Conservation (phyloP, 2,888 invertebrate genomes). For the Rugalucina vietnamica region DNA sequence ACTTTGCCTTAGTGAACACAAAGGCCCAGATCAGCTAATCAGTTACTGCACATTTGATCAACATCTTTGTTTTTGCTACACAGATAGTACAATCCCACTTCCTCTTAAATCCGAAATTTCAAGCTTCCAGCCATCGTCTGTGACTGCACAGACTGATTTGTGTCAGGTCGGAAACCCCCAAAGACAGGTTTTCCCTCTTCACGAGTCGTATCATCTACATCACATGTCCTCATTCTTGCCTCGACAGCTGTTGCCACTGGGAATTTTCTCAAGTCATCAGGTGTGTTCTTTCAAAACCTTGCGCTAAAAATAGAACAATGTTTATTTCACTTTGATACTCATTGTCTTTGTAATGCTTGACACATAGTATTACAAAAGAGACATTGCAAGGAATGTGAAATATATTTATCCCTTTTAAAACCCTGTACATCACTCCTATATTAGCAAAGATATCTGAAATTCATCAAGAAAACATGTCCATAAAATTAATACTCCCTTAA, state of each 20-base stretch:
- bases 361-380: neutral
- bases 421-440: neutral
- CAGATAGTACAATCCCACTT: too few species aligned
- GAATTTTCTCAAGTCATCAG: constrained; percentile 49
- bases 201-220: too few species aligned
- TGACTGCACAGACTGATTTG: too few species aligned
- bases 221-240: neutral
- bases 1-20: too few species aligned
- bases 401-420: neutral
- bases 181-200: too few species aligned
- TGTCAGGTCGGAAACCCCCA: too few species aligned
- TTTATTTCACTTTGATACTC: neutral
- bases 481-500: neutral
- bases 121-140: too few species aligned
- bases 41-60: too few species aligned
- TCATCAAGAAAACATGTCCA: neutral
- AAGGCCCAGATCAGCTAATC: too few species aligned
- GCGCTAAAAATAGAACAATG: constrained; percentile 40
- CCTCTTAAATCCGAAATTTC: too few species aligned
- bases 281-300: constrained; percentile 60
- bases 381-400: neutral
- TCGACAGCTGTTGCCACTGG: neutral
- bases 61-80: too few species aligned
- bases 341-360: neutral
- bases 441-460: neutral